phyloP scores from a whole-genome alignment of 2,888 invertebrate species.

The Dyspetes luteomarginatus region DNA sequence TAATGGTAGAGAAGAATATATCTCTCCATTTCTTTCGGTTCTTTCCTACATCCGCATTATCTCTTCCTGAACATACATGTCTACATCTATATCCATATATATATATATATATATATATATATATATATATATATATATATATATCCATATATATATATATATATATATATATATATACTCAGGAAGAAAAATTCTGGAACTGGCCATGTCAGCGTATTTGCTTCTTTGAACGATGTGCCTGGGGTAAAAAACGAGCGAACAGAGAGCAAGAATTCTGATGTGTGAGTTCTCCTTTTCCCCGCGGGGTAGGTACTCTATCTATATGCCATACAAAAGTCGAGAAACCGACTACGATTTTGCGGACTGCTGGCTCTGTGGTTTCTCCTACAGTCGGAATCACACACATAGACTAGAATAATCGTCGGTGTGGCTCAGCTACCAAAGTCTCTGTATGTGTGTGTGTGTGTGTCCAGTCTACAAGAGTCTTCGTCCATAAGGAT shows the following conservation, averaged over 20 bases:
- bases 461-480: not conserved
- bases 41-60: slow-evolving; percentile 42
- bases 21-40: slow-evolving; percentile 37
- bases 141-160: not conserved
- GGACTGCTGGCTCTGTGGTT: slow-evolving; percentile 49
- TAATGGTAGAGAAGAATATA: slow-evolving; percentile 31
- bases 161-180: slow-evolving; percentile 1
- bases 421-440: not conserved
- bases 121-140: not conserved
- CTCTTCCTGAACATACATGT: not conserved
- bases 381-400: slow-evolving; percentile 27
- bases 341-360: slow-evolving; percentile 54
- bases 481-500: slow-evolving; percentile 16
- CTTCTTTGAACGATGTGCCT: slow-evolving; percentile 64
- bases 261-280: slow-evolving; percentile 41
- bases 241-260: not conserved
- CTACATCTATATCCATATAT: not conserved
- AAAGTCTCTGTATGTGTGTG: not conserved
- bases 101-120: not conserved
- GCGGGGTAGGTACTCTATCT: not conserved
- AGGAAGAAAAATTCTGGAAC: slow-evolving; percentile 58
- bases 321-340: slow-evolving; percentile 22
- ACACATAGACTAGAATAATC: not conserved
- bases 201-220: slow-evolving; percentile 70
- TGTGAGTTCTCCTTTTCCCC: slow-evolving; percentile 26